Percentiles rank a stretch among this genome's conserved stretches.
phyloP scores from a whole-genome alignment of 2,797 vertebrate species.

The Galago senegalensis region DNA sequence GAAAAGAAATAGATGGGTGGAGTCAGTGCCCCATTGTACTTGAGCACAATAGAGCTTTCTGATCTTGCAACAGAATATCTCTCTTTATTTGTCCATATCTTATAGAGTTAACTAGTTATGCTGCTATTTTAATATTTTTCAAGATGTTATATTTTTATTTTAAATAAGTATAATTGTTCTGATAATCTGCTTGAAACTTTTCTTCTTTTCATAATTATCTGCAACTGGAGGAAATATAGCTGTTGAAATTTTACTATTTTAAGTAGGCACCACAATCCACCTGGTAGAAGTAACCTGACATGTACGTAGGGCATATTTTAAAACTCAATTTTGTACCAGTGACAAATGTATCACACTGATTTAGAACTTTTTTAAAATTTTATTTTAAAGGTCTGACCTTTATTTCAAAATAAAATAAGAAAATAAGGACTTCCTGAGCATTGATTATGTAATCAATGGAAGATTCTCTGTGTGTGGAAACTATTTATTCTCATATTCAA shows the following conservation, averaged over 20 bases:
- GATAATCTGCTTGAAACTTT: neutral
- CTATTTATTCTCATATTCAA: neutral
- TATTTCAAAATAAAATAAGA: neutral
- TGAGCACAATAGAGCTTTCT: neutral
- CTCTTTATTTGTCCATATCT: slow-evolving; percentile 35
- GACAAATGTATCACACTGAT: neutral
- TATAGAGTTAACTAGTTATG: neutral
- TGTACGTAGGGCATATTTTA: neutral
- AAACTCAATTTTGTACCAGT: neutral
- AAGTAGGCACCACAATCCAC: neutral
- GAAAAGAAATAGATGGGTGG: neutral
- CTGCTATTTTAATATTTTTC: neutral
- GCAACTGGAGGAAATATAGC: neutral
- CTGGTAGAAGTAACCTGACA: neutral
- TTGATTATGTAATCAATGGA: neutral
- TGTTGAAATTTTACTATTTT: slow-evolving; percentile 6
- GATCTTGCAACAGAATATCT: neutral
- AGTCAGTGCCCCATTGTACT: neutral
- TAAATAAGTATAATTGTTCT: neutral
- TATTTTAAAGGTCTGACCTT: neutral
- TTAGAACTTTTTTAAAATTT: neutral
- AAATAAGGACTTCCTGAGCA: neutral
- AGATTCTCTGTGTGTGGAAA: neutral
- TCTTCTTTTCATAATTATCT: slow-evolving; percentile 39
- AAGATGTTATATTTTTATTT: neutral